Evolutionary conservation across 2,888 invertebrate species (phyloP).

Genomic region (Yponomeuta evonymella): DNA sequence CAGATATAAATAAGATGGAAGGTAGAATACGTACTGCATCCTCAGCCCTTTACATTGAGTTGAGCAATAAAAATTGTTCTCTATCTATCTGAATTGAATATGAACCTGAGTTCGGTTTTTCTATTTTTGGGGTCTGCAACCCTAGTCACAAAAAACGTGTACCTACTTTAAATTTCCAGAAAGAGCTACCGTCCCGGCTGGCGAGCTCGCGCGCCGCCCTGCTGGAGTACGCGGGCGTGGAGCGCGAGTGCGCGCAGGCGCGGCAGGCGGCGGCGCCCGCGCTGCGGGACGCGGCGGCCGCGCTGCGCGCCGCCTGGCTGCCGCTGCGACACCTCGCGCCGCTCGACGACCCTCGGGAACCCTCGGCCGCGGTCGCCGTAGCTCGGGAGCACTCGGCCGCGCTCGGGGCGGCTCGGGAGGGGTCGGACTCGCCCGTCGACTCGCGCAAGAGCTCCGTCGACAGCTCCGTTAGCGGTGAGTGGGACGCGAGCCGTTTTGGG

Average conservation of each 20-base stretch:
- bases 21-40: no score
- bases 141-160: neutral
- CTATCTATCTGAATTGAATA: no score
- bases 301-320: slow-evolving; percentile 56
- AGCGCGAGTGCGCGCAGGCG: slow-evolving; percentile 30
- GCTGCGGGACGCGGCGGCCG: slow-evolving; percentile 73
- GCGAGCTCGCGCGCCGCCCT: neutral
- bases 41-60: no score
- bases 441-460: slow-evolving; percentile 30
- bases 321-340: slow-evolving; percentile 57
- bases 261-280: slow-evolving; percentile 75
- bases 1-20: no score
- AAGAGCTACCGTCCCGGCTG: neutral
- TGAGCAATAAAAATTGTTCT: no score
- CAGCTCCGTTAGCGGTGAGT: slow-evolving; percentile 42
- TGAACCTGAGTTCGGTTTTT: no score
- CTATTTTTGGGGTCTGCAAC: no score
- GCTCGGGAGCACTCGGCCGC: slow-evolving; percentile 11
- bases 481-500: slow-evolving; percentile 4
- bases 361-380: slow-evolving; percentile 45
- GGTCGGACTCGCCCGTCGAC: slow-evolving; percentile 16
- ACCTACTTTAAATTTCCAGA: neutral
- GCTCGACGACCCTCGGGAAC: slow-evolving; percentile 70
- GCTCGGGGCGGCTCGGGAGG: slow-evolving; percentile 14
- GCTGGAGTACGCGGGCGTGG: neutral